Evolutionary conservation across 2,113 vertebrate genomes (phyloP).

Genomic region (Chaetodon auriga): DNA sequence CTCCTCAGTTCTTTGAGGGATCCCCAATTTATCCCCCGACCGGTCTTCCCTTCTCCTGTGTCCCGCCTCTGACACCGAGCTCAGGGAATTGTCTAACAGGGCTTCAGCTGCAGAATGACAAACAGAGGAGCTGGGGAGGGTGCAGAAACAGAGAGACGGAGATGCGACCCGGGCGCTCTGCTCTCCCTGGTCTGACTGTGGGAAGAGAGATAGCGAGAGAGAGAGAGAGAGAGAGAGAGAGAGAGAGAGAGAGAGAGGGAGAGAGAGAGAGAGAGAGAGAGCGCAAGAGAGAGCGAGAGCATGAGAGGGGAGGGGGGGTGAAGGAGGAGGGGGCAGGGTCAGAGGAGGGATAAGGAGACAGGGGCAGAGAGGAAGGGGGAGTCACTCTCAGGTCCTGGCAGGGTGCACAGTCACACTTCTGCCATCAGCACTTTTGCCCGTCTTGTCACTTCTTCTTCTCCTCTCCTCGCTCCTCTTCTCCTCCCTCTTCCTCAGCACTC

Average conservation of each 20-base stretch:
- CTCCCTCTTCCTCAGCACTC: constrained; percentile 16
- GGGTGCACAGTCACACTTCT: constrained; percentile 51
- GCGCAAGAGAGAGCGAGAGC: constrained; percentile 21
- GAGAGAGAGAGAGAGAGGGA: constrained; percentile 18
- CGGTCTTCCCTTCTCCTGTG: constrained; percentile 27
- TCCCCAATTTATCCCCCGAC: constrained; percentile 6
- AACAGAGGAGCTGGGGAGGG: constrained; percentile 59
- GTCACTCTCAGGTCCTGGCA: constrained; percentile 47
- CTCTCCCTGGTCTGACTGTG: constrained; percentile 67
- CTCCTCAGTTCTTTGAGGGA: constrained; percentile 52
- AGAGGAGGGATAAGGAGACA: constrained; percentile 59
- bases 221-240: neutral
- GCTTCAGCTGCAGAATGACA: constrained; percentile 59
- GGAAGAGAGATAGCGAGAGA: constrained; percentile 35
- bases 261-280: too few relatives aligned
- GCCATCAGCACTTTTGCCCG: constrained; percentile 63
- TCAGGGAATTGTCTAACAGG: constrained; percentile 7
- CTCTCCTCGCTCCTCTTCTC: constrained; percentile 37
- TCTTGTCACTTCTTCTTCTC: constrained; percentile 48
- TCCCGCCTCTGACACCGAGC: constrained; percentile 45
- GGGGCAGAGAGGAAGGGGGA: constrained; percentile 27
- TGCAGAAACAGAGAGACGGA: constrained; percentile 54
- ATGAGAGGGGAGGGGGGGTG: constrained; percentile 33
- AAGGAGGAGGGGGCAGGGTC: constrained; percentile 61
- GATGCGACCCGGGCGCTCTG: constrained; percentile 56